Evolutionary conservation across 1,140 invertebrate species (phyloP).

Genomic region (Mycetomoellerius zeteki): DNA sequence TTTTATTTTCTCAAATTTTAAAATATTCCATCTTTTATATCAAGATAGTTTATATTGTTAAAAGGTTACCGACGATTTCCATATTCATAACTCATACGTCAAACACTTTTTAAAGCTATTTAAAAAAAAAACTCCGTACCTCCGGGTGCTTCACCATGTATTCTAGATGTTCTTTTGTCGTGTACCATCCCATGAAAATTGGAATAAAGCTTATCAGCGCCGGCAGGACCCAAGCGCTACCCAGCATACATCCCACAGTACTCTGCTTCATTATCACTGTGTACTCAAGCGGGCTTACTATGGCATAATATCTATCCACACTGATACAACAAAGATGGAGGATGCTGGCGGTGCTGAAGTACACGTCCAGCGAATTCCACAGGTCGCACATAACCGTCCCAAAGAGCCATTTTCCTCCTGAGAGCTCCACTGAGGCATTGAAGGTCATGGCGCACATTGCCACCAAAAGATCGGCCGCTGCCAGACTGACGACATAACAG

Average conservation of each 20-base stretch:
- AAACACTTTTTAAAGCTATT: background rate
- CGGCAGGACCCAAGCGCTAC: conserved; percentile 96
- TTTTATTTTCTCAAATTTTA: background rate
- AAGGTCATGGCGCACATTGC: conserved; percentile 98
- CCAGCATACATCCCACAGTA: conserved; percentile 94
- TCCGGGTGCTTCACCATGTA: conserved; percentile 91
- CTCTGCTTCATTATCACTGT: conserved; percentile 94
- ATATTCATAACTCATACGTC: conserved; percentile 21
- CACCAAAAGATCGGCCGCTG: conserved; percentile 96
- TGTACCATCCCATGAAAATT: conserved; percentile 97
- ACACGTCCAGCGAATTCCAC: conserved; percentile 98
- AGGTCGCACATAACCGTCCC: conserved; percentile 96
- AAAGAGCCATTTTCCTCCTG: conserved; percentile 94
- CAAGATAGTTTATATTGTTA: background rate
- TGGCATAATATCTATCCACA: conserved; percentile 97
- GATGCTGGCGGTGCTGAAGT: conserved; percentile 98
- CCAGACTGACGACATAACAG: conserved; percentile 97
- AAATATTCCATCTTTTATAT: background rate
- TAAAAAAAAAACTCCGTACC: conserved; percentile 80
- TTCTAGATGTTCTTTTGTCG: conserved; percentile 92
- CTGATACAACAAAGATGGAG: conserved; percentile 98
- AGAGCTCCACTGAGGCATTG: conserved; percentile 95
- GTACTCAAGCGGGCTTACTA: conserved; percentile 95
- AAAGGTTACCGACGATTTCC: background rate
- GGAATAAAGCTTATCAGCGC: conserved; percentile 98